Base-by-base conservation (phyloP, 1,140 invertebrate genomes). In the Drosophila nikananu region DNA sequence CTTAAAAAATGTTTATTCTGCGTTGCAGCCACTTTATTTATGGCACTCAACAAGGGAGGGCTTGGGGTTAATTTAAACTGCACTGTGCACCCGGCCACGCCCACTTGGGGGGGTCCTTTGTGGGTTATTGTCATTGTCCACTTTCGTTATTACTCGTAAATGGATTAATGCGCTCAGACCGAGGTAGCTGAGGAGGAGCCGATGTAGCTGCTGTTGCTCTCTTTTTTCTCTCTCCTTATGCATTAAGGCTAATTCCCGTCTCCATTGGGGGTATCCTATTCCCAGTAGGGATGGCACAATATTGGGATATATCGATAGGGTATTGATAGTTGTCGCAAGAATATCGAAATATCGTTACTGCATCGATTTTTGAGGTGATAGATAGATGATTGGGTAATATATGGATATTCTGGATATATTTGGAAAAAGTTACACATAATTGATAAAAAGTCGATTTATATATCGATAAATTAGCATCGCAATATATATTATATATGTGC, bases 131-230 rank as follows among this genome's bases (percentile, higher is more conserved):
- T 73, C 70, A 61, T 60, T 73, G 54, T 73, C 46, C 70, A 73
- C 70, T 74, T 52, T 73, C 70, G 71, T 74, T 74, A 74, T 74
- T 74, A 70, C 64, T 57, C 67, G 64, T 71, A 73, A 74, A 73
- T 74, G 71, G 71, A 73, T 74, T 74, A 74, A 73, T 74, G 68
- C 67, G 37, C 42, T 57, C 44, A 6, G n/a, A n/a, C 9, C 27
- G 27, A n/a, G 55, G 27, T 48, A 41, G 54, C 32, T 39, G 54
- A 57, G 35, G 15, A 57, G 21, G 44, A 13, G 23, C n/a, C 23
- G 37, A 32, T 13, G 48, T 48, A 35, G 21, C 21, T 27, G 13
- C 17, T 27, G 9, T 12, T 41, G 27, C 59, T 63, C 30, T 52
- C 41, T 52, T n/a, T 49, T 37, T 42, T n/a, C 23, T 32, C 9